Evolutionary conservation across 2,113 vertebrate genomes (phyloP).

Genomic region (Canis aureus): DNA sequence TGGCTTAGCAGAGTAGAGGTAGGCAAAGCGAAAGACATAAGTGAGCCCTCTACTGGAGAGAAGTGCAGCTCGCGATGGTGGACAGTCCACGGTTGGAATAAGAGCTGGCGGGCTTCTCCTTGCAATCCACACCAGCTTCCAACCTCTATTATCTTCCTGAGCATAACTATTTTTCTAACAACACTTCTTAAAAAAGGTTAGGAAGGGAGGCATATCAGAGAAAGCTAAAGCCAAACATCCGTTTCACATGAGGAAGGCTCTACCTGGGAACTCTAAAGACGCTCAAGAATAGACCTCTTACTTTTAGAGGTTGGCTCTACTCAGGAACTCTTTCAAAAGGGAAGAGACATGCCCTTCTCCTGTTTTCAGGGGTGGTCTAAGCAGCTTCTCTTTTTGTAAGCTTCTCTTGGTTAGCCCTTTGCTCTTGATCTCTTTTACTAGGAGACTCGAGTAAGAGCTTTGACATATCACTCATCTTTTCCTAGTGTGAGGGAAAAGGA

Average conservation of each 20-base stretch:
- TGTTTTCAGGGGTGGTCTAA: background rate
- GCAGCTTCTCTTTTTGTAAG: background rate
- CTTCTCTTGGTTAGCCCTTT: background rate
- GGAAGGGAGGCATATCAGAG: background rate
- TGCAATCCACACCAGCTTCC: background rate
- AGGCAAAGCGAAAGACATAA: background rate
- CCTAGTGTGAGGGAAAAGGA: background rate
- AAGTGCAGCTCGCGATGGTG: background rate
- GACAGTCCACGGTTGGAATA: background rate
- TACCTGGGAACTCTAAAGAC: background rate
- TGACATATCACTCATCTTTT: background rate
- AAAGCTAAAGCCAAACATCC: background rate
- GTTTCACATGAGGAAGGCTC: background rate
- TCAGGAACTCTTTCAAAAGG: background rate
- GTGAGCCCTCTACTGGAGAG: background rate
- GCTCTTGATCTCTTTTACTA: background rate
- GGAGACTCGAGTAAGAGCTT: background rate
- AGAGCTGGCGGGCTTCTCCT: background rate
- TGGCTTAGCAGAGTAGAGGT: background rate
- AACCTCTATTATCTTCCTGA: slow-evolving; percentile 13
- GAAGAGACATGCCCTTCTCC: background rate
- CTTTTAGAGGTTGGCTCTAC: background rate
- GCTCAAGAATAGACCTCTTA: background rate
- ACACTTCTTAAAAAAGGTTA: background rate
- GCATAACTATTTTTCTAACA: background rate